Conservation (phyloP, 2,113 vertebrate species). For the Numida meleagris region DNA sequence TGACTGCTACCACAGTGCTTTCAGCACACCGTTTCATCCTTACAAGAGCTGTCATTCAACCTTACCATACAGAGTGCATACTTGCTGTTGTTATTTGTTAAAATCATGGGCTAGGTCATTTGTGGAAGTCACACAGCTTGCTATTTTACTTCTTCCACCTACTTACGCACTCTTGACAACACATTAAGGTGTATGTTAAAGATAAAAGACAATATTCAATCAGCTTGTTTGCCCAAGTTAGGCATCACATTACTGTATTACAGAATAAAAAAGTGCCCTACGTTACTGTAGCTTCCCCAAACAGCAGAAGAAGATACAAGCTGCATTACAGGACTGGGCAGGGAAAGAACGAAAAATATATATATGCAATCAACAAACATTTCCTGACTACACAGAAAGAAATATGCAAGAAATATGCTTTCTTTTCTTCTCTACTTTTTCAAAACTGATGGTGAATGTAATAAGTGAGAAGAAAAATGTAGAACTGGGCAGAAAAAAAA, state of each 20-base stretch:
- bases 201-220: not conserved
- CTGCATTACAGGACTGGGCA: not conserved
- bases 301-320: not conserved
- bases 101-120: not conserved
- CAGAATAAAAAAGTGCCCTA: not conserved
- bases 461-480: not conserved
- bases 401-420: not conserved
- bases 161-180: not conserved
- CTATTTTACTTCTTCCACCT: not conserved
- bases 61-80: fast-evolving
- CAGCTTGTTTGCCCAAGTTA: not conserved
- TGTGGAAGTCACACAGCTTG: not conserved
- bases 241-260: not conserved
- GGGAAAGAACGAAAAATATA: not conserved
- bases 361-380: not conserved
- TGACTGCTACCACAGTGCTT: not conserved
- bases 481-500: not conserved
- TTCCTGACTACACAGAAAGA: not conserved
- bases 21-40: not conserved
- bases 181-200: not conserved
- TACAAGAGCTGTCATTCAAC: not conserved
- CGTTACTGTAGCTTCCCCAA: not conserved
- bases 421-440: not conserved
- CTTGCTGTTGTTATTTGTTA: not conserved
- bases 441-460: not conserved